Percentiles rank a stretch among this genome's conserved stretches.
Evolutionary conservation across 2,797 vertebrate species (phyloP).

Genomic region (Percopsis omiscomaycus): DNA sequence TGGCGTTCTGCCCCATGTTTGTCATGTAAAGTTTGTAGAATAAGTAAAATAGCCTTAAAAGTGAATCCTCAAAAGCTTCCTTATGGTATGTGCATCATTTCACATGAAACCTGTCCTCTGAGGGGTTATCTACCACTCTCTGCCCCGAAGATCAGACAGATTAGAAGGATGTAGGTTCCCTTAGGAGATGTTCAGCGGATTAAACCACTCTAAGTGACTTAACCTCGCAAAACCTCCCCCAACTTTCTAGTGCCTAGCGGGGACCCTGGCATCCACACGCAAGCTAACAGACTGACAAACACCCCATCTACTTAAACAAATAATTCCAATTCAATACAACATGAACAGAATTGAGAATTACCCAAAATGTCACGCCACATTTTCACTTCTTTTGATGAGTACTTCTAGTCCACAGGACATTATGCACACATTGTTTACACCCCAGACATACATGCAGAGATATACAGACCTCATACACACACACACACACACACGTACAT

Average conservation of each 20-base stretch:
- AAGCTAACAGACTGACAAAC: neutral
- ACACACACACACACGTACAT: neutral
- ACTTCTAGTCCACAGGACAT: conserved; percentile 59
- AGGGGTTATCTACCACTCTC: conserved; percentile 14
- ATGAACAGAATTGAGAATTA: conserved; percentile 53
- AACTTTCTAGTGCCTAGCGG: conserved; percentile 20
- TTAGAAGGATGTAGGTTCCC: conserved; percentile 65
- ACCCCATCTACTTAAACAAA: conserved; percentile 1
- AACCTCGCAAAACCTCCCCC: conserved; percentile 45
- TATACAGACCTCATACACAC: neutral
- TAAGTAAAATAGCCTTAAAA: conserved; percentile 1
- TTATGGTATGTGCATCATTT: too few relatives aligned
- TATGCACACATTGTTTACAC: conserved; percentile 15
- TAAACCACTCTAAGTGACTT: conserved; percentile 57
- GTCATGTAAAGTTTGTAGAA: neutral
- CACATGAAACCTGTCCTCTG: neutral
- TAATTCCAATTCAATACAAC: conserved; percentile 59
- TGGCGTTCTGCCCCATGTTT: neutral
- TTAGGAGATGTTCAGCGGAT: conserved; percentile 57
- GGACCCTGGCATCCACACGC: neutral
- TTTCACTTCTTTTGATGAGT: conserved; percentile 36
- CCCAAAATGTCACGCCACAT: conserved; percentile 36
- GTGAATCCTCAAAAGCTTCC: too few relatives aligned
- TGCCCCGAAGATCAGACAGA: conserved; percentile 61
- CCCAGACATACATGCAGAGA: neutral